Percentiles rank a stretch among this genome's conserved stretches.
Conservation (phyloP, 2,888 invertebrate species). For the Hemicrepidius hirtus region DNA sequence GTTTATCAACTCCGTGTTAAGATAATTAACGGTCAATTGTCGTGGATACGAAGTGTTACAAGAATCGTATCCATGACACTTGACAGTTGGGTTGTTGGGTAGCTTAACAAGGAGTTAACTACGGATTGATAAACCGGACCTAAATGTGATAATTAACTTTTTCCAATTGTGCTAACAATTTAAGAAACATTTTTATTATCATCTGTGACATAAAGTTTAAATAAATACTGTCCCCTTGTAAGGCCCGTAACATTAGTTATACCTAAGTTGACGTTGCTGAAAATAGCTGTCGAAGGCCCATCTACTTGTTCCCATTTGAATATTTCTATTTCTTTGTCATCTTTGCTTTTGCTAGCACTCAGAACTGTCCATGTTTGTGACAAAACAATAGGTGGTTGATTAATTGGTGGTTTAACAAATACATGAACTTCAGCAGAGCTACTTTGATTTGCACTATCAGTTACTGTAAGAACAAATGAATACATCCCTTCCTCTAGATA, state of each 20-base stretch:
- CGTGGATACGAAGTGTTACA: no score
- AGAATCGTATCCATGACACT: no score
- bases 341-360: conserved; percentile 83
- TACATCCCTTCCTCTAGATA: conserved; percentile 96
- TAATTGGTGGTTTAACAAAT: conserved; percentile 93
- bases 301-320: conserved; percentile 90
- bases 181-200: conserved; percentile 89
- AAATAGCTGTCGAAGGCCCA: conserved; percentile 78
- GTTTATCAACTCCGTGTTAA: no score
- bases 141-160: no score
- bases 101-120: no score
- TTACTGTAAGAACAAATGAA: conserved; percentile 93
- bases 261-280: conserved; percentile 66
- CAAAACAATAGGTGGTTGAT: conserved; percentile 87
- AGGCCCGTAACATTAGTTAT: conserved; percentile 86
- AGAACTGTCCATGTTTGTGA: conserved; percentile 88
- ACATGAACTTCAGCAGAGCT: conserved; percentile 87
- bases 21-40: no score
- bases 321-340: conserved; percentile 87
- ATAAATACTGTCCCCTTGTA: conserved; percentile 89
- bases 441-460: conserved; percentile 91
- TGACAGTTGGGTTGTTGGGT: no score
- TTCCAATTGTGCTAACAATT: no score
- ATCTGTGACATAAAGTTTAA: conserved; percentile 88
- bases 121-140: no score